Evolutionary conservation across 2,113 vertebrate species (phyloP), one percentile per base, ranked within the genome.

Genomic region (Gnathochromis pfefferi): DNA sequence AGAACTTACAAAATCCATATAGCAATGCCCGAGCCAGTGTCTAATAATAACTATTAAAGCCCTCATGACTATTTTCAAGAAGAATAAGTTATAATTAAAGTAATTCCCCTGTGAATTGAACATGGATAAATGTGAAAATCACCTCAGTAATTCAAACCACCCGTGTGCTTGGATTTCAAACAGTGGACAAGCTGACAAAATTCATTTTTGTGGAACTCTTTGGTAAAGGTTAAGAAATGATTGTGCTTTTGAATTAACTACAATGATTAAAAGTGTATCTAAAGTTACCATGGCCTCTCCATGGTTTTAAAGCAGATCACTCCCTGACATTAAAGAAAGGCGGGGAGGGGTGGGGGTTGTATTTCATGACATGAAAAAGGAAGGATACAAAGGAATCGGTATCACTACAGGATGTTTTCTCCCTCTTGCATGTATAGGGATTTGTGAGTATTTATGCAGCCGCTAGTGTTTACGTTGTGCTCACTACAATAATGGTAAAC

Each of bases 401-500:
- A 7, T 82, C 21, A 3, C 45, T 42, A 55, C 65, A 84, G 31
- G 38, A 57, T 82, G 23, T 73, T 53, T 45, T 51, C 42, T 17
- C 49, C 8, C 40, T 23, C 21, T 82, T 31, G 42, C 16, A 53
- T 83, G 28, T 85, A 55, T 38, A 45, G 7, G 17, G 21, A 49
- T 79, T 57, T 87, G 45, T 88, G 83, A 88, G 81, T 75, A 85
- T 84, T 82, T 87, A 89, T 65, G 51, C 54, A 70, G 13, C 80
- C 57, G 28, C 3, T 12, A 35, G 47, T 90, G 85, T 90, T 87
- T 82, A 88, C 42, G 53, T 73, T 81, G 54, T 17, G 83, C 21
- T 55, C 49, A 88, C 83, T 84, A 49, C 9, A 3, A 53, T 89
- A 83, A 88, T 91, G 80, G 91, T 91, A 92, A 92, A 91, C 63